A percentile compares a stretch with the other conserved stretches of the same genome.
These are phyloP conservation scores for Biston stratarius DNA, from an alignment of 2,888 invertebrate genomes.

Conservation along the genomic window DNA sequence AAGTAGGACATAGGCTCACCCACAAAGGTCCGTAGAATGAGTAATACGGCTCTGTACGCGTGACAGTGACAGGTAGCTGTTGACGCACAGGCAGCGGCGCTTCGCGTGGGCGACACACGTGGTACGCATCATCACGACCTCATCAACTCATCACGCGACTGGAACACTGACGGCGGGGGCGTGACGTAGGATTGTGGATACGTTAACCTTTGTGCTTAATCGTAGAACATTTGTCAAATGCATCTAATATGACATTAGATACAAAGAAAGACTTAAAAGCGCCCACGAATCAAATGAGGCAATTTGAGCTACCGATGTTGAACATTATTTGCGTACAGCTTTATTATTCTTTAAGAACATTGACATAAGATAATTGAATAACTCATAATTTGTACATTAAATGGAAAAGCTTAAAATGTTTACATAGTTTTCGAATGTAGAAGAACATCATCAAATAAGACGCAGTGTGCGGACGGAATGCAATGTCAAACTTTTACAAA, in stretches of 20 bases:
- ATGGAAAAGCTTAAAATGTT: constrained; percentile 5
- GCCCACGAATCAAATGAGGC: not conserved
- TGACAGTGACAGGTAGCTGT: constrained; percentile 32
- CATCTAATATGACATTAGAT: constrained; percentile 12
- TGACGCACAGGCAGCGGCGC: constrained; percentile 35
- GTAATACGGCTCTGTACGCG: constrained; percentile 11
- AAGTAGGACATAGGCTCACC: not conserved
- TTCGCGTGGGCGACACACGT: constrained; percentile 69
- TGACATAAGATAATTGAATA: not conserved
- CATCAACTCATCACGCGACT: constrained; percentile 61
- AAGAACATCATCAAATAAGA: constrained; percentile 31
- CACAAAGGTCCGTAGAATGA: constrained; percentile 13
- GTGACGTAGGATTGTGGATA: constrained; percentile 69
- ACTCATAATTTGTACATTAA: not conserved
- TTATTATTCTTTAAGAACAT: not conserved
- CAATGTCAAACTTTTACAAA: constrained; percentile 4
- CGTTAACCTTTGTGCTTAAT: constrained; percentile 61
- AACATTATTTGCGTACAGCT: not conserved
- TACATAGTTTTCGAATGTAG: constrained; percentile 10
- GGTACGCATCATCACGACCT: constrained; percentile 67
- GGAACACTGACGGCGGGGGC: constrained; percentile 62
- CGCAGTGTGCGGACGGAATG: constrained; percentile 9
- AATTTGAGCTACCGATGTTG: not conserved
- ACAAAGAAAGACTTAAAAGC: constrained; percentile 1
- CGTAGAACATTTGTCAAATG: constrained; percentile 46